Evolutionary conservation across 2,888 invertebrate genomes (phyloP), one percentile per base, ranked within the genome.

Genomic region (Mimas tiliae): DNA sequence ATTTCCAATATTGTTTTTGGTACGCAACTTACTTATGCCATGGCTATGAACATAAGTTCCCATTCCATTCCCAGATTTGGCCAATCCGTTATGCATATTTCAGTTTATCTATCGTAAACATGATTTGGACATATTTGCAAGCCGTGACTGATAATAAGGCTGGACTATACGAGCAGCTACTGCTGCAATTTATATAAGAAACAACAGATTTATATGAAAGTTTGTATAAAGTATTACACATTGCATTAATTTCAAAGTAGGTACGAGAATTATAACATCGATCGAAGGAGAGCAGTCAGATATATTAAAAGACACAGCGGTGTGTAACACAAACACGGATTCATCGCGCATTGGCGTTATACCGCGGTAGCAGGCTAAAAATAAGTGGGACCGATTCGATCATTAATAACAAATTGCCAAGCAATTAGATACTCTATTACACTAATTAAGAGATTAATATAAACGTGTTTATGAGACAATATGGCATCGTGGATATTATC

Each of bases 401-500:
- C 63, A 19, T 34, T 64, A 34, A 33, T n/a, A 27, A 53, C 45
- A 48, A 16, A 8, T 8, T 16, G 55, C 38, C 64, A 50, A 58
- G 50, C 58, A 42, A 67, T 67, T 64, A 64, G 9, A n/a, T 14
- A 50, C 67, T 64, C 38, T 66, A 66, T 52, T 27, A 9, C n/a
- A 19, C 9, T 21, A 51, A 6, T 14, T n/a, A 16, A 6, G 9
- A 58, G 47, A 66, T 63, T 55, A 55, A 33, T 47, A 33, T 47
- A 19, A 33, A 6, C 19, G 50, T 62, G 33, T 34, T 48, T 12
- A n/a, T 14, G n/a, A 51, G 53, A 53, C 45, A 63, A 53, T 19
- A 53, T n/a, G 27, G 45, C 11, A 47, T 47, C 42, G 52, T 52
- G 3, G 48, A 38, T 21, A 71, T 73, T 75, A 75, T 70, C 72